Base-by-base conservation (phyloP, 2,888 invertebrate species). In the Diadegma fenestrale region DNA sequence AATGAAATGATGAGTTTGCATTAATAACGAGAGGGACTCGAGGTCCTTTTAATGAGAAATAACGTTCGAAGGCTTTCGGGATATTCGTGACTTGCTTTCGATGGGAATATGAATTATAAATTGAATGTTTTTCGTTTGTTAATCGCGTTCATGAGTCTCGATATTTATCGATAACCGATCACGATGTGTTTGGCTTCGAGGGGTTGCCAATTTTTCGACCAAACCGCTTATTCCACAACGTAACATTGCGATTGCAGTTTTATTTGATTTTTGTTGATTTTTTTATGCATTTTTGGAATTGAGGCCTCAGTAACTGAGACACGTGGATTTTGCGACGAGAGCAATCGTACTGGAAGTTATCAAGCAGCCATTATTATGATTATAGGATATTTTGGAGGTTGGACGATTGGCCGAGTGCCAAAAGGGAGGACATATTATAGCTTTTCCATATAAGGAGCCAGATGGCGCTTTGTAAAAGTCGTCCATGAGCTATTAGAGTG, bases 301-400 rank as follows among this genome's bases (percentile, higher is more conserved):
- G 5, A 22, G 19, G 12, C 12, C 2, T 41, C 10, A 33, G 64
- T 76, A 48, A 19, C 37, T 8, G 41, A 54, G 41, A 37, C 77
- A 37, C 26, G 43, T 26, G 43, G 63, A 54, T 68, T 10, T 41
- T 43, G 26, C 41, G 26, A 68, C 45, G 33, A 61, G 61, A 79
- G 14, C 61, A 37, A 33, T 58, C 33, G n/a, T 26, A 68, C 41
- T 12, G 30, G 10, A 61, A 79, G 61, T 79, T 79, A 69, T 61
- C 61, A 79, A 79, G 71, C 69, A 22, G 14, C 45, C 33, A 79
- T 79, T 79, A 71, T 79, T 71, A 79, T 79, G 33, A 61, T 79
- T 71, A 69, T 79, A 19, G 30, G 43, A 33, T 45, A 48, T 69
- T 30, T 41, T 79, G 19, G 14, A 26, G 26, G 33, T 45, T 54